Conservation (phyloP, 1,140 invertebrate species). For the Rhizoglyphus robini region DNA sequence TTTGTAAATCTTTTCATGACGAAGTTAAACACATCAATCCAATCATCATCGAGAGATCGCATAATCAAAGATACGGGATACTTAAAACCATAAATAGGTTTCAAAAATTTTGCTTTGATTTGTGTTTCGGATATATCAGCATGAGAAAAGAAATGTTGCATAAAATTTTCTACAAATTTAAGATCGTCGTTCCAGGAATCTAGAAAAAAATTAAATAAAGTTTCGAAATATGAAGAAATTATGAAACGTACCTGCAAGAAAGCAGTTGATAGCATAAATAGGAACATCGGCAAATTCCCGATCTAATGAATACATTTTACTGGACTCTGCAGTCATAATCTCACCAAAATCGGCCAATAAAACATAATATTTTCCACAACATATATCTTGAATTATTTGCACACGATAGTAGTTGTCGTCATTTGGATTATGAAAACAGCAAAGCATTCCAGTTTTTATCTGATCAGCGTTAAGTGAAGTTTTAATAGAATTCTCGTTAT, state of each 20-base stretch:
- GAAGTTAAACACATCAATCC: not conserved
- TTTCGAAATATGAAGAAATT: not conserved
- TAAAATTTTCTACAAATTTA: not conserved
- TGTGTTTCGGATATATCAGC: not conserved
- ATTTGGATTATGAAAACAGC: not conserved
- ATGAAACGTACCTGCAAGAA: not conserved
- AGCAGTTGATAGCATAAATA: not conserved
- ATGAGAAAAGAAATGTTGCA: not conserved
- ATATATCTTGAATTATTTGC: not conserved
- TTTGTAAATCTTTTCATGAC: too few relatives aligned
- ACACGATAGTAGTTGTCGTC: not conserved
- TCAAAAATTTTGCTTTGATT: not conserved
- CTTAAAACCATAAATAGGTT: not conserved
- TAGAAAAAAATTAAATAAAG: not conserved
- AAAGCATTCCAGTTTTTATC: not conserved
- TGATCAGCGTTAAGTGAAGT: not conserved
- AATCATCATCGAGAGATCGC: not conserved
- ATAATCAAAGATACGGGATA: not conserved
- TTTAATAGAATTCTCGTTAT: not conserved
- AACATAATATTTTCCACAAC: not conserved
- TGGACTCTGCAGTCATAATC: not conserved
- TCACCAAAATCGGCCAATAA: not conserved
- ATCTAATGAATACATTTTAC: not conserved
- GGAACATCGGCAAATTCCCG: not conserved
- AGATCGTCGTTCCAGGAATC: not conserved